Base-by-base conservation (phyloP, 1,140 invertebrate species). In the Frieseomelitta varia region DNA sequence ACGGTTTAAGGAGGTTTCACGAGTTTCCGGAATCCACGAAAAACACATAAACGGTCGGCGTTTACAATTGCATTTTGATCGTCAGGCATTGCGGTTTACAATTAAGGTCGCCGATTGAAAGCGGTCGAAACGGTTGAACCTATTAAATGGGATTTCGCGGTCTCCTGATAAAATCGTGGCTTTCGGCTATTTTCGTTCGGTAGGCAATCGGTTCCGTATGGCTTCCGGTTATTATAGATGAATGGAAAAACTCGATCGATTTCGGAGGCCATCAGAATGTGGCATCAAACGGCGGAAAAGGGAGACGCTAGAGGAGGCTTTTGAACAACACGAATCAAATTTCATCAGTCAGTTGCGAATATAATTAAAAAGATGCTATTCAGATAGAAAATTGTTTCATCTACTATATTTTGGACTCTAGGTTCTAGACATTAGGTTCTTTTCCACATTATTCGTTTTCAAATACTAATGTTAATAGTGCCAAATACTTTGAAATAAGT, bases 111-210 rank as follows among this genome's bases (percentile, higher is more conserved):
- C 39, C 85, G 86, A 87, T 84, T 69, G 85, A 88, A 79, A 87
- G 82, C 47, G 85, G 75, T 84, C 67, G 75, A 73, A 51, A 84
- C 30, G 85, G 67, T 81, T 53, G 77, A 61, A 75, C n/a, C 58
- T 72, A 75, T 81, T 84, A 87, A 88, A 87, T 88, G 80, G 86
- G 76, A 85, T 85, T 80, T 84, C 24, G 87, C 58, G 87, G 85
- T 88, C n/a, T 39, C 58, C 83, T 85, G 83, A 88, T 88, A 88
- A 88, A 88, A 78, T 88, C 81, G 87, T 10, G 30, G 81, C 87
- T 76, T 61, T 76, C 71, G 53, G 75, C 72, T 88, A 87, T 80
- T 88, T 74, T 79, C 87, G 51, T 39, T 27, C 19, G 15, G 53
- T 61, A 47, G 61, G 58, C 67, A 81, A 80, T 80, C 61, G 68